Percentiles rank a stretch among this genome's conserved stretches.
Evolutionary conservation across 2,888 invertebrate species (phyloP).

Genomic region (Slavum lentiscoides): DNA sequence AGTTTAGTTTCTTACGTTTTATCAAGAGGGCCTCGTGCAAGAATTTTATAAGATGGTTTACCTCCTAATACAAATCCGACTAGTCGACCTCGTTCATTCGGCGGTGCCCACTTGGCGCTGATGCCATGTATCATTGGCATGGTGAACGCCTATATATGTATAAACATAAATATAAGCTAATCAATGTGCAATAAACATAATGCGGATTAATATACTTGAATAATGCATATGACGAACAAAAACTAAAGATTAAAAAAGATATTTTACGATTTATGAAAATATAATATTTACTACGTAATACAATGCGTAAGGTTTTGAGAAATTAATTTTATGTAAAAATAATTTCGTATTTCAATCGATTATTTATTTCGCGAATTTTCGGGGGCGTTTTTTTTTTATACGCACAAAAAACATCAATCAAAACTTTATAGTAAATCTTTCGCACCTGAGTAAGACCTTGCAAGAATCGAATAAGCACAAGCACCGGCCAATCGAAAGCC

Average conservation of each 20-base stretch:
- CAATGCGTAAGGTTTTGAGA: neutral
- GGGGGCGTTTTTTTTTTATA: too few relatives aligned
- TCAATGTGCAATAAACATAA: neutral
- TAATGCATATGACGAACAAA: neutral
- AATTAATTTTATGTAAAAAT: neutral
- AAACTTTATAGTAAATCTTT: neutral
- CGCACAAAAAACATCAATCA: neutral
- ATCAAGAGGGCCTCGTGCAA: neutral
- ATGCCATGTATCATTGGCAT: conserved; percentile 72
- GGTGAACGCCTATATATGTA: conserved; percentile 65
- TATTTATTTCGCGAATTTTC: too few relatives aligned
- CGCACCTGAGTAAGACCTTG: conserved; percentile 55
- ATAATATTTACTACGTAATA: neutral
- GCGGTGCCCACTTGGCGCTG: conserved; percentile 74
- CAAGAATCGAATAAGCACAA: conserved; percentile 52
- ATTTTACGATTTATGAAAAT: neutral
- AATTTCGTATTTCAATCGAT: too few relatives aligned
- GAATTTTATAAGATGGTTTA: conserved; percentile 47
- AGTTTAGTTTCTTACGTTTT: conserved; percentile 5
- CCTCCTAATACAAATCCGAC: conserved; percentile 58
- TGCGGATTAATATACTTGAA: neutral
- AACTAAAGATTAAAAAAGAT: neutral
- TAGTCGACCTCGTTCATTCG: conserved; percentile 71
- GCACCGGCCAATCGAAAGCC: conserved; percentile 50
- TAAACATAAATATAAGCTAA: neutral